Evolutionary conservation across 1,140 invertebrate genomes (phyloP), one percentile per base, ranked within the genome.

Genomic region (Heterodera carotae): DNA sequence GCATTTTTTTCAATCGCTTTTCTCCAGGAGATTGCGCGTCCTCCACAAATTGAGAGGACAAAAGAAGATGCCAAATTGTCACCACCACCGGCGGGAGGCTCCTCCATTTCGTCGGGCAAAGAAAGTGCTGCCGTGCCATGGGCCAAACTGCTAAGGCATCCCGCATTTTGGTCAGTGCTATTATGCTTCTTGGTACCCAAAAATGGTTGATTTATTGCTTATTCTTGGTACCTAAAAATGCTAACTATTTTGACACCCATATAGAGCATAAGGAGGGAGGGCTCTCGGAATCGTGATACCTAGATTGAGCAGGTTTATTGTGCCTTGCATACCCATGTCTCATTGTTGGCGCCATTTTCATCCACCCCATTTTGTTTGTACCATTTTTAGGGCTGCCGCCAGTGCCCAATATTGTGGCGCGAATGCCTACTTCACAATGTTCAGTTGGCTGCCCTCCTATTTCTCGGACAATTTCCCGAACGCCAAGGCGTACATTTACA

Each of bases 381-480:
- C 43, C 68, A 2, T 81, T 89, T 90, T 85, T 82, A 92, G 92
- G 92, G 89, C 91, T 88, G 82, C 92, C 88, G 89, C 92, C 2
- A 88, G 92, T 81, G 91, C 91, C 69, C 92, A 93, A 88, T 92
- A 92, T 80, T 92, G 92, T 87, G 91, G 92, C 88, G 92, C 92
- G 85, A 93, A 93, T 88, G 92, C 92, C 80, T 93, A 92, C 86
- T 92, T 92, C 84, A 92, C 92, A 73, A 87, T 93, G 75, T 89
- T 93, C 29, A 92, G 92, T 18, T 93, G 92, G 92, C 89, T 93
- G 84, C 92, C 92, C 64, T 92, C 92, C 36, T 93, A 92, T 87
- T 93, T 93, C 83, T 91, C 92, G 85, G 92, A 93, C 84, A 92
- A 90, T 25, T 92, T 91, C 84, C 92, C 92, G 8, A 89, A 91